Base-by-base conservation (phyloP, 2,113 vertebrate species). In the Mobula birostris region DNA sequence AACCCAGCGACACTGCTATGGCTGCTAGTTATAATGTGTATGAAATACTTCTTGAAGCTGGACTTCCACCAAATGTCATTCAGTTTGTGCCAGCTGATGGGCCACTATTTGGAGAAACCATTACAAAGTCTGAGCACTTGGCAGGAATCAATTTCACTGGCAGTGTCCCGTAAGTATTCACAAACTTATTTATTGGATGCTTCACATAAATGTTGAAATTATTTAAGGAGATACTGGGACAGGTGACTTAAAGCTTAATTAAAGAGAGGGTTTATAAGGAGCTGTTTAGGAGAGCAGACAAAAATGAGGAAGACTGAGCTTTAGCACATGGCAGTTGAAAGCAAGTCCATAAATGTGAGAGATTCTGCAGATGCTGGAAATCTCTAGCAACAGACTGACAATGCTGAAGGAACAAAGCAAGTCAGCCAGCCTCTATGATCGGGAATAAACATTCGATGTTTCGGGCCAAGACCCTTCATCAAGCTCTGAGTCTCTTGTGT, bases 81-180 rank as follows among this genome's bases (percentile, higher is more conserved):
- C 98, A 99, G 97, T 99, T 99, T 7, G 97, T 99, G 15, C 99
- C 98, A 0, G 97, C 98, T 0, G 97, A 98, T 0, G 99, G 99
- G 0, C 98, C 98, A 0, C 96, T 97, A 0, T 99, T 99, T 0
- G 99, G 99, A 0, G 98, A 99, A 95, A 0, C 97, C 0, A 29
- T 99, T 95, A 99, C 98, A 0, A 94, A 97, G 95, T 99, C 98
- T 0, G 96, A 98, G 95, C 98, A 99, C 95, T 97, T 99, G 94
- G 97, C 98, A 0, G 99, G 98, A 61, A 97, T 99, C 97, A 99
- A 99, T 95, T 99, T 99, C 97, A 99, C 99, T 0, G 99, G 99
- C 96, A 99, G 98, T 0, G 98, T 99, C 77, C 98, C 98, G 99
- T 99, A 96, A 95, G 98, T 95, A 76, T 32, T 72, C 66, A 92